Base-by-base conservation (phyloP, 1,140 invertebrate species). In the Mercenaria mercenaria region DNA sequence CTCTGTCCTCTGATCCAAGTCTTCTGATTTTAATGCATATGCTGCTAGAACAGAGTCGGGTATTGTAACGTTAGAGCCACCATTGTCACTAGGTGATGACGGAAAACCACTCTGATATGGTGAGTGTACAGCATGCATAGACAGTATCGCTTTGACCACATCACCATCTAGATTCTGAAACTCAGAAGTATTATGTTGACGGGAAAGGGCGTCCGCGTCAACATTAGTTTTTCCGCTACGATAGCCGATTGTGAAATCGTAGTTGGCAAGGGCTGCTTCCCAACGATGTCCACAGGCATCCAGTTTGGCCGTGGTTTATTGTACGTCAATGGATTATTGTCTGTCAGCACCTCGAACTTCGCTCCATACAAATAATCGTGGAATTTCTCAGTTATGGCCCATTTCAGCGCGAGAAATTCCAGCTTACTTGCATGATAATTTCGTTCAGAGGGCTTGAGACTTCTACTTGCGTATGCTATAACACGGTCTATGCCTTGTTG, bases 201-300 rank as follows among this genome's bases (percentile, higher is more conserved):
- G 83, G n/a, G 77, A 89, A 32, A 89, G 39, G n/a, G 18, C 29
- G 61, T 89, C 80, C 3, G 79, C 88, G 72, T 89, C 88, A 13
- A 67, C 50, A 79, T 86, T 90, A 4, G n/a, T 34, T 56, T 85
- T 85, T 26, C 88, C 88, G 23, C 50, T 52, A 6, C 76, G 43
- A 50, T 86, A 84, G 1, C n/a, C 39, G 20, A 88, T 77, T 50
- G 61, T 85, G 34, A 90, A 86, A 41, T 90, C 34, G 39, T 79
- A 50, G 37, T 41, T 72, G 10, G 76, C 39, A 11, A 79, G 29
- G 4, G 76, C 39, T 50, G 76, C 76, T 52, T 50, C 23, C 41
- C 76, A 79, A 4, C 20, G 23, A 79, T 79, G 76, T 20, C 39
- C 23, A 43, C 26, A 29, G 3, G 76, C 76, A 79, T 79, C 76